Conservation (phyloP, 1,140 invertebrate species). For the Bombyx mandarina region DNA sequence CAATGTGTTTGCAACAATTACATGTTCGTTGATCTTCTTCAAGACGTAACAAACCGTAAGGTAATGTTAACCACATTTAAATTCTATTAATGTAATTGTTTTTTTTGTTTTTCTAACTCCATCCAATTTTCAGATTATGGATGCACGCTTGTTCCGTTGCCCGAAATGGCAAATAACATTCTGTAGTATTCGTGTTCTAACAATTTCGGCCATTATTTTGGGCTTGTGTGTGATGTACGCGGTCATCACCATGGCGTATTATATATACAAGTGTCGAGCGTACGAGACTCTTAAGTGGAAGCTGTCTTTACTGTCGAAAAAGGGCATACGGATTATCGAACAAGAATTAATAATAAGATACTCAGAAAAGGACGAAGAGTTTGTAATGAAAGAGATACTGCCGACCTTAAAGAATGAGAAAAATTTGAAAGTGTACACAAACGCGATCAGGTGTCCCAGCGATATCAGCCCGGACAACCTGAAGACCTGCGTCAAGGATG, state of each 20-base stretch:
- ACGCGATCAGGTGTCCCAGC: conserved; percentile 23
- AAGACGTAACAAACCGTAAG: conserved; percentile 26
- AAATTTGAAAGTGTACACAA: conserved; percentile 29
- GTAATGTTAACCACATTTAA: conserved; percentile 16
- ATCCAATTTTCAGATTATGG: conserved; percentile 41
- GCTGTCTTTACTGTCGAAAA: too few species aligned
- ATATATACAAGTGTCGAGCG: too few species aligned
- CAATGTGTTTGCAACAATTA: conserved; percentile 42
- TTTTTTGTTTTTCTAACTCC: conserved; percentile 5
- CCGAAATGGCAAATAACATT: conserved; percentile 20
- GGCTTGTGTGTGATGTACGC: neutral
- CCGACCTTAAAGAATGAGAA: conserved; percentile 33
- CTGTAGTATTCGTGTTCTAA: conserved; percentile 9
- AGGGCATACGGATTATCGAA: too few species aligned
- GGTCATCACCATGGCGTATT: neutral
- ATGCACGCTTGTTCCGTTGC: conserved; percentile 30
- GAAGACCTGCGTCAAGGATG: conserved; percentile 26
- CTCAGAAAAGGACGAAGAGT: conserved; percentile 47
- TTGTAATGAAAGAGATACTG: conserved; percentile 44
- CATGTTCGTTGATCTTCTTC: conserved; percentile 37
- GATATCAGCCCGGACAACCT: conserved; percentile 21
- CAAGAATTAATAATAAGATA: conserved; percentile 30
- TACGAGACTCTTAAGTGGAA: too few species aligned
- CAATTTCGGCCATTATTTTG: neutral
- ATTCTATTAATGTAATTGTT: conserved; percentile 5